Evolutionary conservation across 2,888 invertebrate genomes (phyloP).

Genomic region (Andrena camellia): DNA sequence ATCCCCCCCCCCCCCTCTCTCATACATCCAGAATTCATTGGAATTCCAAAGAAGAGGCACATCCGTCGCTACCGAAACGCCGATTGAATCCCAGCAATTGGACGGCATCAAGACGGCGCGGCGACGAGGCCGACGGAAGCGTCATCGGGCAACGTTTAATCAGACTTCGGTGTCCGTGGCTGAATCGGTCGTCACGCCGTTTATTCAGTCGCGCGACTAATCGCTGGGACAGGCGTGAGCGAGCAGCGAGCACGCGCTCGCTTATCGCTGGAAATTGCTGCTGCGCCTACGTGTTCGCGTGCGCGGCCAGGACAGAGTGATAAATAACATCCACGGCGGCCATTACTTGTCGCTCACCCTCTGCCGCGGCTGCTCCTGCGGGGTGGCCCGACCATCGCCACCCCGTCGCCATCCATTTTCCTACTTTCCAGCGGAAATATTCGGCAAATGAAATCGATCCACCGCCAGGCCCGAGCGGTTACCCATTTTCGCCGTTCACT

Average conservation of each 20-base stretch:
- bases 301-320: conserved; percentile 66
- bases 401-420: conserved; percentile 32
- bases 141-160: conserved; percentile 30
- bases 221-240: conserved; percentile 64
- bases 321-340: conserved; percentile 81
- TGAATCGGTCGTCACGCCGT: conserved; percentile 52
- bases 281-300: conserved; percentile 64
- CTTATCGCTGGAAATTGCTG: conserved; percentile 72
- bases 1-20: no score
- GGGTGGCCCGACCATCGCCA: conserved; percentile 45
- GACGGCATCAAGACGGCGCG: conserved; percentile 6
- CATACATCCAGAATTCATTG: neutral
- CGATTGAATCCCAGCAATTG: neutral
- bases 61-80: no score
- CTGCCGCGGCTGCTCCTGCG: conserved; percentile 39
- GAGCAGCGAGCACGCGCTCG: conserved; percentile 56
- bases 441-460: conserved; percentile 29
- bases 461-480: neutral
- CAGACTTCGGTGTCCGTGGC: conserved; percentile 32
- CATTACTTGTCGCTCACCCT: conserved; percentile 82
- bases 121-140: neutral
- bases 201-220: conserved; percentile 67
- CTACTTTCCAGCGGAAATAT: conserved; percentile 42
- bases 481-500: neutral
- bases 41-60: neutral